Evolutionary conservation across 2,113 vertebrate genomes (phyloP).

Genomic region (Corythaeola cristata): DNA sequence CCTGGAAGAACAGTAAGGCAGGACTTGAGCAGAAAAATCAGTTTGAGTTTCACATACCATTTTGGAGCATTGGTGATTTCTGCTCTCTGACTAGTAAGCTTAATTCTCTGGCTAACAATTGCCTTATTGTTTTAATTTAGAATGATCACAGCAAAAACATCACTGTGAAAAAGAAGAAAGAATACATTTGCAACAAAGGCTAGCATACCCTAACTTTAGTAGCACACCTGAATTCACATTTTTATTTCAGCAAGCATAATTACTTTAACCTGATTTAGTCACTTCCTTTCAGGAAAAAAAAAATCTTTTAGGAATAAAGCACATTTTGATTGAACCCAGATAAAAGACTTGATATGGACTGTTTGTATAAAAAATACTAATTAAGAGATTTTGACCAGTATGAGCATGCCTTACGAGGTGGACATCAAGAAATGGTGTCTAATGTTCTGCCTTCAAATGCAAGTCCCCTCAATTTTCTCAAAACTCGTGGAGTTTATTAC

Average conservation of each 20-base stretch:
- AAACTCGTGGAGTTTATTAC: fast-evolving
- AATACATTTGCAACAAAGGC: background rate
- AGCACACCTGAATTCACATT: background rate
- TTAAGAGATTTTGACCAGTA: background rate
- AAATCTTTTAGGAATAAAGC: background rate
- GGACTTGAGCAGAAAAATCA: background rate
- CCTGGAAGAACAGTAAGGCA: background rate
- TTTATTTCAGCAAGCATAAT: background rate
- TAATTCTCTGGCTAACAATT: background rate
- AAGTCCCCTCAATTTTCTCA: background rate
- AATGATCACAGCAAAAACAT: background rate
- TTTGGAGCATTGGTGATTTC: background rate
- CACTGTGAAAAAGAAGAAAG: background rate
- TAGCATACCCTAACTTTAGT: background rate
- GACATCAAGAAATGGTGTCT: background rate
- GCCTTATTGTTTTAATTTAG: background rate
- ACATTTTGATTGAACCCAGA: background rate
- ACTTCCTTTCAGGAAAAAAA: background rate
- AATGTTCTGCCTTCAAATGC: fast-evolving
- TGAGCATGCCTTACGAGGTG: fast-evolving
- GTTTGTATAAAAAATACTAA: background rate
- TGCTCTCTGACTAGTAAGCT: background rate
- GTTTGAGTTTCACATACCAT: background rate
- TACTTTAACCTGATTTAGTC: background rate
- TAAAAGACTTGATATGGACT: background rate